phyloP scores from a whole-genome alignment of 53 echinoderm and acorn worm species.

The Holothuria leucospilota region DNA sequence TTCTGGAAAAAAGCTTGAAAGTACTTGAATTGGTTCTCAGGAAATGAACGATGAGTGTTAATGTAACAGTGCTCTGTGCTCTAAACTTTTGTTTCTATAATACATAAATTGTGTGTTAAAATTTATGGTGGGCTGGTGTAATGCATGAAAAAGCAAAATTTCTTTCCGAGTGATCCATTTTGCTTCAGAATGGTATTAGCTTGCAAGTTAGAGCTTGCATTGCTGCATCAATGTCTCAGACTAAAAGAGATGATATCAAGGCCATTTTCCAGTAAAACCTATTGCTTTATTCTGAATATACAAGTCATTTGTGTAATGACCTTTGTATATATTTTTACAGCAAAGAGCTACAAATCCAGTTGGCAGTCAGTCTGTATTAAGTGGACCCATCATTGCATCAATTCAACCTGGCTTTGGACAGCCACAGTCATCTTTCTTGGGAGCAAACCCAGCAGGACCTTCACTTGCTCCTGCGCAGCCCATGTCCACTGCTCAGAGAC shows the following conservation, averaged over 20 bases:
- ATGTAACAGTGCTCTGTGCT: no score
- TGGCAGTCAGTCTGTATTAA: conserved; percentile 68
- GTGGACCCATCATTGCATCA: conserved; percentile 68
- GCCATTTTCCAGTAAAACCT: not conserved
- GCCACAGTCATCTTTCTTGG: conserved; percentile 69
- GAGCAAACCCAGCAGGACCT: conserved; percentile 43
- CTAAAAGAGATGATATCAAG: not conserved
- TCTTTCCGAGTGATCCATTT: no score
- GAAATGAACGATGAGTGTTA: no score
- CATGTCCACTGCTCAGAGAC: conserved; percentile 45
- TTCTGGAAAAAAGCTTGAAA: no score
- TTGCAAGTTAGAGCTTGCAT: no score
- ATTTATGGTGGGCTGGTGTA: no score
- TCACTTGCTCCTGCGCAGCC: conserved; percentile 43
- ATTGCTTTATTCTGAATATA: not conserved
- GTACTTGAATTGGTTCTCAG: no score
- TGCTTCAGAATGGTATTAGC: no score
- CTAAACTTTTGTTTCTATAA: no score
- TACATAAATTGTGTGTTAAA: no score
- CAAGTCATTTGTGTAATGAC: not conserved
- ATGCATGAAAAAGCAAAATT: no score
- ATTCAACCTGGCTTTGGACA: conserved; percentile 66
- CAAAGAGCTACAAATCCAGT: conserved; percentile 70
- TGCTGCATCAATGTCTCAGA: not conserved
- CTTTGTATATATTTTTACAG: not conserved